These are phyloP conservation scores for Cairina moschata DNA, from an alignment of 2,113 vertebrate species.

Conservation along the genomic window DNA sequence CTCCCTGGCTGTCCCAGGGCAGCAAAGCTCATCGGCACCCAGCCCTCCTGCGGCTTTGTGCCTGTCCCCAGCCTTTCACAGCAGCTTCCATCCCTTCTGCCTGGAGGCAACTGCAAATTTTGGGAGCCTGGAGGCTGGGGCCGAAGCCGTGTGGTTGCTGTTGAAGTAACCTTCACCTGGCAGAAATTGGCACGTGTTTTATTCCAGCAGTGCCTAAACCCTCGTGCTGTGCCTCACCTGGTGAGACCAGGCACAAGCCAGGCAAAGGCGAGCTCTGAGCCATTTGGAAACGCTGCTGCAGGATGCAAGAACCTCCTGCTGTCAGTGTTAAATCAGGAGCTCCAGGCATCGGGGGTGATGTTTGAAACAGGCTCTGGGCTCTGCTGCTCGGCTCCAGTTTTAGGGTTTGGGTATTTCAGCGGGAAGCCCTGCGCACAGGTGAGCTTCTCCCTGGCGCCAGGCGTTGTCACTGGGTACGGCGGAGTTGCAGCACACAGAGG, in stretches of 20 bases:
- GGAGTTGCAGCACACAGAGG: background rate
- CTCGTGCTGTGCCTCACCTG: background rate
- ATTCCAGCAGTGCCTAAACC: background rate
- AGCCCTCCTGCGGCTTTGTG: background rate
- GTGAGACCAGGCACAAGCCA: background rate
- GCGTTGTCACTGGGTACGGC: background rate
- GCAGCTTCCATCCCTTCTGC: background rate
- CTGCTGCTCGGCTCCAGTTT: background rate
- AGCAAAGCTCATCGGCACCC: background rate
- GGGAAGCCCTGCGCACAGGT: background rate
- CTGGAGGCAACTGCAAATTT: rapidly evolving
- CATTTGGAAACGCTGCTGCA: background rate
- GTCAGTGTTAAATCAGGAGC: background rate
- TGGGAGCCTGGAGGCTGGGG: background rate
- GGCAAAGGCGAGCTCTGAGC: background rate
- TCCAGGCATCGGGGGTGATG: background rate
- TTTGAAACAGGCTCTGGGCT: background rate
- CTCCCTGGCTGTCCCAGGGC: background rate
- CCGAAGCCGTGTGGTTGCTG: rapidly evolving
- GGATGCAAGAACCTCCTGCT: background rate
- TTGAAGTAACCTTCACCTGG: background rate
- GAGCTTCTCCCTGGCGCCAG: too few species aligned
- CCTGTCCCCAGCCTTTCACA: background rate
- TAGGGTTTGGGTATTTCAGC: rapidly evolving
- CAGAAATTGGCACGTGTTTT: background rate